These are phyloP conservation scores for Cataglyphis livida DNA, from an alignment of 2,888 invertebrate genomes.

Conservation along the genomic window DNA sequence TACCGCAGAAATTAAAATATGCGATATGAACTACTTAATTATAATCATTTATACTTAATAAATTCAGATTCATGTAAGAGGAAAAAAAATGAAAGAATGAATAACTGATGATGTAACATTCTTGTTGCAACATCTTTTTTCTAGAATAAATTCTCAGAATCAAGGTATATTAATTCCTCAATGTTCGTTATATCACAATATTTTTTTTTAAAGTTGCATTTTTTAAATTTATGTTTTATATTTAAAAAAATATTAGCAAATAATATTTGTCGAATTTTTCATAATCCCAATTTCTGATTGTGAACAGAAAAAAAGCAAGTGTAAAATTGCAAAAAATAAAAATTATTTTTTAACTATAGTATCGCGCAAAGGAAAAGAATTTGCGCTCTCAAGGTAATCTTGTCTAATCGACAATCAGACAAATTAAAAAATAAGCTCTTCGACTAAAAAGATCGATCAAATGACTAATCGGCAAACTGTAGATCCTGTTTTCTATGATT, in stretches of 20 bases:
- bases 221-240: background rate
- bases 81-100: background rate
- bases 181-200: background rate
- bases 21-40: background rate
- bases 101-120: background rate
- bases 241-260: background rate
- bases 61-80: background rate
- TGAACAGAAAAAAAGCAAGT: background rate
- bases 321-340: background rate
- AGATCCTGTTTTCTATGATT: conserved; percentile 50
- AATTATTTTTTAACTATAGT: background rate
- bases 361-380: background rate
- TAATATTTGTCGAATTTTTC: background rate
- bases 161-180: background rate
- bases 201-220: background rate
- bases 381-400: background rate
- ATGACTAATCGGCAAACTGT: background rate
- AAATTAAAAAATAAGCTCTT: background rate
- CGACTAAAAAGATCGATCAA: background rate
- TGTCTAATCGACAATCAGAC: background rate
- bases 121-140: background rate
- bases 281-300: background rate
- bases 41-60: background rate
- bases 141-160: background rate
- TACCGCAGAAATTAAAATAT: background rate